Percentiles rank a stretch among this genome's conserved stretches.
Conservation (phyloP, 2,888 invertebrate species). For the Isotomurus palustris region DNA sequence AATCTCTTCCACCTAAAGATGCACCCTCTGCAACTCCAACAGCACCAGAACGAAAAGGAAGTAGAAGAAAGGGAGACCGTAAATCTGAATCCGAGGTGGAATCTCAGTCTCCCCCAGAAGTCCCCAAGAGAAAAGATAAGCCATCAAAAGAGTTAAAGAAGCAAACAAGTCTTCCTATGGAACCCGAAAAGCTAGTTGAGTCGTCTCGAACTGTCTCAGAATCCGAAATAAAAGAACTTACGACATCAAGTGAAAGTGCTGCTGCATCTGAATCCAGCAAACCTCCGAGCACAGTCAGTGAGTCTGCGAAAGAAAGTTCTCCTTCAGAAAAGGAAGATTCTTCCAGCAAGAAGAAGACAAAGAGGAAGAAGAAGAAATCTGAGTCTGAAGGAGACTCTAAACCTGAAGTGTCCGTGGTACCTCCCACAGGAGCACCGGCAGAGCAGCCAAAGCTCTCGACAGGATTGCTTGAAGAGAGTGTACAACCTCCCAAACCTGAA, state of each 20-base stretch:
- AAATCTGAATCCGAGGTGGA: background rate
- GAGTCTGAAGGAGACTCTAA: background rate
- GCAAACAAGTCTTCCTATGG: background rate
- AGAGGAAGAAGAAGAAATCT: background rate
- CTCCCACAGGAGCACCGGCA: constrained; percentile 1
- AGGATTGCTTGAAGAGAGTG: background rate
- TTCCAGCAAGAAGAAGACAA: background rate
- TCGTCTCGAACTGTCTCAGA: background rate
- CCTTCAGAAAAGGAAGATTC: background rate
- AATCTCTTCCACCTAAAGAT: background rate
- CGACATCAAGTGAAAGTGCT: background rate
- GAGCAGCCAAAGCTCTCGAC: background rate
- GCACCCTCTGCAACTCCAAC: background rate
- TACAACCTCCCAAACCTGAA: constrained; percentile 6
- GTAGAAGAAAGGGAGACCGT: background rate
- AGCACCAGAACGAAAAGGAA: background rate
- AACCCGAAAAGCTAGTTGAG: background rate
- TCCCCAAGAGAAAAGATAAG: background rate
- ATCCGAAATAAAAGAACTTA: background rate
- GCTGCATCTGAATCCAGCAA: background rate
- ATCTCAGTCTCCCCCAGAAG: background rate
- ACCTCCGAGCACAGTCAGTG: background rate
- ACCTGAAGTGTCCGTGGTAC: background rate
- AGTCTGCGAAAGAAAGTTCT: background rate
- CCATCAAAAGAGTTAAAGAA: background rate